phyloP scores from a whole-genome alignment of 1,140 invertebrate genomes.

The Muscidifurax raptorellus region DNA sequence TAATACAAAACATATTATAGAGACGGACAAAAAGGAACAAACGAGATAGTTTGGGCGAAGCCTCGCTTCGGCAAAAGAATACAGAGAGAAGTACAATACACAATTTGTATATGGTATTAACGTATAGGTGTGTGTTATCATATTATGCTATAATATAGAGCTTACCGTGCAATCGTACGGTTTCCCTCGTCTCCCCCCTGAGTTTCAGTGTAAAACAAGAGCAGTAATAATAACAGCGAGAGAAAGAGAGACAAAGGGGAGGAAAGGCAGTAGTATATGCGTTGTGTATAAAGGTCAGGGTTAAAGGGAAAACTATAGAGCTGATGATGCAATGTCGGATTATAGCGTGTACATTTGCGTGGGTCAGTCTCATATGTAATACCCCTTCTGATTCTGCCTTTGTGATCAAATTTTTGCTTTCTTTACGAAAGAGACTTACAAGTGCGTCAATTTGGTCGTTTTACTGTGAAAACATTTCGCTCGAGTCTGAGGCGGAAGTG shows the following conservation, averaged over 20 bases:
- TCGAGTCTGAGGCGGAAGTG: not conserved
- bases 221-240: not conserved
- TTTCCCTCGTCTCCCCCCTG: not conserved
- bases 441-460: not conserved
- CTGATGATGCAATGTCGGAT: not conserved
- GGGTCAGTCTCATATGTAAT: not conserved
- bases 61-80: not conserved
- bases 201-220: not conserved
- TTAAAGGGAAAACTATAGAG: not conserved
- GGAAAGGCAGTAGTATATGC: not conserved
- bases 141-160: not conserved
- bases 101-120: not conserved
- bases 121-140: no score
- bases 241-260: not conserved
- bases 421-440: not conserved
- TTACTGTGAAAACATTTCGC: not conserved
- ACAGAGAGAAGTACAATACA: not conserved
- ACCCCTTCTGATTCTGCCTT: not conserved
- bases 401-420: not conserved
- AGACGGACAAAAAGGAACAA: not conserved
- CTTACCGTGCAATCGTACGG: not conserved
- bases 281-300: not conserved
- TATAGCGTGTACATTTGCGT: not conserved
- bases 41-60: not conserved
- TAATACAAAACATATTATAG: not conserved